Percentiles rank a stretch among this genome's conserved stretches.
Evolutionary conservation across 2,888 invertebrate genomes (phyloP).

Genomic region (Oxycera nigricornis): DNA sequence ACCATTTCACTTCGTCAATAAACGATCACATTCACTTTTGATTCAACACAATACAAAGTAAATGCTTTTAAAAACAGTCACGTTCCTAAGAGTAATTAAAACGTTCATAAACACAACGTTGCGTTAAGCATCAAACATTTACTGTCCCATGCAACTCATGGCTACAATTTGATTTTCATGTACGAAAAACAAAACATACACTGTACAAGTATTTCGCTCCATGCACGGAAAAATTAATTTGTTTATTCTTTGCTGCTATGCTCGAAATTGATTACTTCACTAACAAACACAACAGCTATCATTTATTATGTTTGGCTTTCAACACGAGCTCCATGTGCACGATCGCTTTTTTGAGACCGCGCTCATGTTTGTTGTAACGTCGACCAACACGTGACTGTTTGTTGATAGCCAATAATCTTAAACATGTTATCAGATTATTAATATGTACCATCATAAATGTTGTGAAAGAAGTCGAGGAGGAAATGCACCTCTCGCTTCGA

Average conservation of each 20-base stretch:
- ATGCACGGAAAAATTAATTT: not conserved
- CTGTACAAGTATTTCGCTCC: not conserved
- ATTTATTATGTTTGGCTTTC: conserved; percentile 21
- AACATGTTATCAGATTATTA: conserved; percentile 11
- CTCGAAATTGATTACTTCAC: not conserved
- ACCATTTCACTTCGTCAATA: no score
- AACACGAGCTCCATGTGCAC: not conserved
- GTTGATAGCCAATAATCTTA: conserved; percentile 2
- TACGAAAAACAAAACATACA: not conserved
- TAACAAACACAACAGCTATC: not conserved
- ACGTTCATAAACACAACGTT: no score
- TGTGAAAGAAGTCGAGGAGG: not conserved
- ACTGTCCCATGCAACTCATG: no score
- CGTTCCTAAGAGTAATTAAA: no score
- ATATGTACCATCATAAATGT: not conserved
- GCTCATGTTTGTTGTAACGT: not conserved
- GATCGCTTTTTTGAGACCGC: not conserved
- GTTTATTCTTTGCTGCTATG: not conserved
- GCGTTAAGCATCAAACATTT: no score
- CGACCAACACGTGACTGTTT: conserved; percentile 8
- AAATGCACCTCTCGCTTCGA: not conserved
- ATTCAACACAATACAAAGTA: no score
- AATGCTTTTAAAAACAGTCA: no score
- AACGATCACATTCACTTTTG: no score
- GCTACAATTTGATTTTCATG: no score